Base-by-base conservation (phyloP, 2,888 invertebrate genomes). In the Ormia ochracea region DNA sequence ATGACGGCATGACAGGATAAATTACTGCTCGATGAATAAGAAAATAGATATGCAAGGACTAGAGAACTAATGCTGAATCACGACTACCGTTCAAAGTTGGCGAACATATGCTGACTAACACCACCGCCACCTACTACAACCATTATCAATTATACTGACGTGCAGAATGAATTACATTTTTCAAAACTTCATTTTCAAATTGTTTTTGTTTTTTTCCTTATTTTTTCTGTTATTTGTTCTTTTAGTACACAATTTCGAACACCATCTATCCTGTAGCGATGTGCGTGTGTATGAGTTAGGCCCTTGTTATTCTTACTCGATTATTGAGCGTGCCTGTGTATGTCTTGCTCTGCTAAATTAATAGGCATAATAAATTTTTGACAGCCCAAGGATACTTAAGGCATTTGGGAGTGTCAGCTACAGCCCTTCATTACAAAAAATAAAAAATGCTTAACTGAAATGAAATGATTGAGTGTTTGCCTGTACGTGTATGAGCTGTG, bases 1-100 rank as follows among this genome's bases (percentile, higher is more conserved):
- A 86, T 88, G 88, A 88, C 88, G 87, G 89, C 83, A 86, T 89
- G 88, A 89, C 89, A 89, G 88, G 87, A 88, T 88, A 89, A 88
- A 89, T 88, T 89, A 88, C 88, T 85, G 85, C 83, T 85, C 87
- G 87, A 88, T 86, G 88, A 87, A 87, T 88, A 84, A 82, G 83
- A 52, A 26, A 66, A 48, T 41, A 43, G 26, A 28, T 54, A 21
- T 31, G 52, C 17, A 31, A 14, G n/a, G 31, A 52, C 10, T 38
- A 63, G 2, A 28, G 72, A 79, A 73, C 72, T 69, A 82, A 68
- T 61, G 82, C 82, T 82, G 80, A 82, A 74, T 82, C 78, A 82
- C 70, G 23, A 56, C 59, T 70, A 81, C 73, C 56, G 48, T 31
- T 66, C 43, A 56, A 58, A 63, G 38, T 54, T 77, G 45, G 54